phyloP scores from a whole-genome alignment of 2,113 vertebrate species.

The Melospiza melodia region DNA sequence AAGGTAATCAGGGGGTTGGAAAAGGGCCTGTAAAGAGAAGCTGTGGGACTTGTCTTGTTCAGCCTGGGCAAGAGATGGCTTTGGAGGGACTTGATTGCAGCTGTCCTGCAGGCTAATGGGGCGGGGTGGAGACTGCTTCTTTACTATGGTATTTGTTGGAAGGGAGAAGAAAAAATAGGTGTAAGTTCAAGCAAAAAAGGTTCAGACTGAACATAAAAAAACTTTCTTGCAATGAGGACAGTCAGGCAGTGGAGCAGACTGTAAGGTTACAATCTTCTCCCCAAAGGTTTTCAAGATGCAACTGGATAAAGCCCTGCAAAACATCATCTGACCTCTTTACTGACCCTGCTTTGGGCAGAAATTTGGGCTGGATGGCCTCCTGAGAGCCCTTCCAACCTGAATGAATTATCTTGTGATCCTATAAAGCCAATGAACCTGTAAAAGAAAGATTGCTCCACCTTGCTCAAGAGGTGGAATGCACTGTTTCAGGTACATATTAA shows the following conservation, averaged over 20 bases:
- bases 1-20: not conserved
- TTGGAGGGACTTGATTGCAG: not conserved
- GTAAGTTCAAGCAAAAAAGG: not conserved
- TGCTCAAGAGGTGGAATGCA: not conserved
- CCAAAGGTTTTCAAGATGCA: not conserved
- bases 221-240: not conserved
- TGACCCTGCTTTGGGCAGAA: not conserved
- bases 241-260: not conserved
- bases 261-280: not conserved
- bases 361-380: not conserved
- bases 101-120: not conserved
- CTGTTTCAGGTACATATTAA: not conserved
- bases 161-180: not conserved
- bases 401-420: not conserved
- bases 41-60: not conserved
- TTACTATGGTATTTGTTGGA: not conserved
- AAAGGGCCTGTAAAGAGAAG: not conserved
- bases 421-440: not conserved
- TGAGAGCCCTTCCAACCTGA: not conserved
- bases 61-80: not conserved
- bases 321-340: not conserved
- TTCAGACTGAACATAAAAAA: not conserved
- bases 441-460: not conserved
- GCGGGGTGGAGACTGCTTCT: not conserved
- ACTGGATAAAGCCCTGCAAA: not conserved